These are phyloP conservation scores for Gila robusta DNA, from an alignment of 2,797 vertebrate species.

Conservation along the genomic window DNA sequence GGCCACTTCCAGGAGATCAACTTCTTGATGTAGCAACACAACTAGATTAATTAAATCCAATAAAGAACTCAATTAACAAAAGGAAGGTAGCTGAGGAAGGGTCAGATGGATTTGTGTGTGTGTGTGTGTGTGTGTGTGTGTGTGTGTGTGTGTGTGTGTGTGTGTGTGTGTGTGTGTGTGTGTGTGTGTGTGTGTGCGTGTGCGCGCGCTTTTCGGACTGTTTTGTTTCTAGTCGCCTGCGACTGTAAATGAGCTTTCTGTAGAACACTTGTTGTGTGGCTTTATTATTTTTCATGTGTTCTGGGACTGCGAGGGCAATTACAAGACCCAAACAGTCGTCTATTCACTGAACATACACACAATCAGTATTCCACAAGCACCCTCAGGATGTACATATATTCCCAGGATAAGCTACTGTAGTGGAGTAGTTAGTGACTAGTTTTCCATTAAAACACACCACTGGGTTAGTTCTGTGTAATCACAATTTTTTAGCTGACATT, in stretches of 20 bases:
- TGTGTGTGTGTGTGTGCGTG: not conserved
- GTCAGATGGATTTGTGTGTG: constrained; percentile 32
- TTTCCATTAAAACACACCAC: constrained; percentile 19
- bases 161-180: too few relatives aligned
- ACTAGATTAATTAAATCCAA: constrained; percentile 75
- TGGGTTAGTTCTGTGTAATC: constrained; percentile 17
- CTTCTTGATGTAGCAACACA: constrained; percentile 74
- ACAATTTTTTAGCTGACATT: not conserved
- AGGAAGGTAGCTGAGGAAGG: constrained; percentile 13
- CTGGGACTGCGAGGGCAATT: constrained; percentile 30
- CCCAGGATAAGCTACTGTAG: constrained; percentile 18
- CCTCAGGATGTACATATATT: constrained; percentile 15
- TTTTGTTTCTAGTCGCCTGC: not conserved
- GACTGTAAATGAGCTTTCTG: constrained; percentile 6
- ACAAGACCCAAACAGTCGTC: constrained; percentile 62
- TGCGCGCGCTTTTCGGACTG: not conserved
- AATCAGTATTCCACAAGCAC: not conserved
- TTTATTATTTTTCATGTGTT: constrained; percentile 32
- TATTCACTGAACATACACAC: constrained; percentile 26
- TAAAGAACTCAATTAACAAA: constrained; percentile 73
- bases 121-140: not conserved
- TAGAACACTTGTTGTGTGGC: constrained; percentile 25
- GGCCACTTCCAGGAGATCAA: constrained; percentile 73
- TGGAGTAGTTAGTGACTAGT: constrained; percentile 23
- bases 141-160: not conserved